Evolutionary conservation across 2,797 vertebrate species (phyloP), one percentile per base, ranked within the genome.

Genomic region (Melanotaenia parkinsoni): DNA sequence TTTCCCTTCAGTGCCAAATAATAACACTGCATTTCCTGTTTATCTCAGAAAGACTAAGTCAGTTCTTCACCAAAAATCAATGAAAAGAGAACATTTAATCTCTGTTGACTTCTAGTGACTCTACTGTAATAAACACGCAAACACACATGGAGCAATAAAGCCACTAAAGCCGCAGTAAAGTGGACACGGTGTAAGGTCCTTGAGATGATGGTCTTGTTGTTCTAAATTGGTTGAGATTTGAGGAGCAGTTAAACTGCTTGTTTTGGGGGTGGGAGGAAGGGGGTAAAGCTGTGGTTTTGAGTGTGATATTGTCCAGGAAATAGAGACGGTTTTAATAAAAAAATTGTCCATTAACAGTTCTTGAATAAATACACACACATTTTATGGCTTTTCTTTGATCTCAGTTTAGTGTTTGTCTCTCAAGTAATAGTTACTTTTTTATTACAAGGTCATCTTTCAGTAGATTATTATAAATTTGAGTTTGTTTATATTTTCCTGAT

Each of bases 191-290:
- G 84, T 69, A 58, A 30, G 18, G 61, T 81, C 72, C 79, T 90
- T 62, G 76, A 88, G 72, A 84, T 74, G 81, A 90, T 83, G 70
- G 67, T 67, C 77, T 70, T 76, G 77, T 86, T 88, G 77, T 86
- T 88, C 69, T 64, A 85, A 86, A 92, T 92, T 84, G 86, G 79
- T 73, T 56, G 43, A 80, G 76, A 82, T 76, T 77, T 87, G 85
- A 65, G 63, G 38, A 79, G 69, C 67, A 79, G 87, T 88, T 86
- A 87, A 86, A 63, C 58, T 62, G 63, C 54, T 72, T 45, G 59
- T 74, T 5, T 61, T 28, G 3, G 28, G 28, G 28, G 20, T 67
- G 83, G 78, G 72, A n/a, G 63, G 66, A 67, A 0, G 8, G 45
- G 74, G 73, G 50, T 40, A 40, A 40, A 40, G 38, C 32, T 24